A percentile compares a stretch with the other conserved stretches of the same genome.
phyloP scores from a whole-genome alignment of 2,888 invertebrate genomes.

The Actias luna region DNA sequence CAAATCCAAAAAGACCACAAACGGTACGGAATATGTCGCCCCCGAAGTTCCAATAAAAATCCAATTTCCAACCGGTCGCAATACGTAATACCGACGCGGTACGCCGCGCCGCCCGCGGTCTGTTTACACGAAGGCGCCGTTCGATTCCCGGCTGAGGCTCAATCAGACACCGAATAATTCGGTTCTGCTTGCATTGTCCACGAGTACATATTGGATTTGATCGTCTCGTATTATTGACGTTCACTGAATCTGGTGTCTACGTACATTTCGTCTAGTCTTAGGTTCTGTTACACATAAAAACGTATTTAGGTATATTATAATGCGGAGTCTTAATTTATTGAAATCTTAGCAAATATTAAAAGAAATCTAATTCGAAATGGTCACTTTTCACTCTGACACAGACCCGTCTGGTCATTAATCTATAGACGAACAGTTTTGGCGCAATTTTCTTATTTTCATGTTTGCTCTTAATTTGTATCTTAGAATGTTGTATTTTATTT shows the following conservation, averaged over 20 bases:
- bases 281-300: no score
- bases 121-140: conserved; percentile 15
- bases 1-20: conserved; percentile 1
- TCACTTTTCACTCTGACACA: no score
- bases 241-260: not conserved
- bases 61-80: conserved; percentile 9
- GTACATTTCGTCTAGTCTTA: no score
- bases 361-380: no score
- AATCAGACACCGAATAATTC: conserved; percentile 20
- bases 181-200: conserved; percentile 16
- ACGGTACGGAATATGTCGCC: conserved; percentile 6
- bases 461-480: no score
- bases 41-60: conserved; percentile 11
- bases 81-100: conserved; percentile 10
- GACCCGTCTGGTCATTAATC: no score
- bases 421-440: no score
- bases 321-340: no score
- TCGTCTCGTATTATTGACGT: not conserved
- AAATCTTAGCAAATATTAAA: no score
- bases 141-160: conserved; percentile 11
- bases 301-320: no score
- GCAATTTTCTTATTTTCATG: no score
- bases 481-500: no score
- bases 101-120: conserved; percentile 35
- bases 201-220: conserved; percentile 14